phyloP scores from a whole-genome alignment of 1,140 invertebrate genomes.

The Temnothorax longispinosus region DNA sequence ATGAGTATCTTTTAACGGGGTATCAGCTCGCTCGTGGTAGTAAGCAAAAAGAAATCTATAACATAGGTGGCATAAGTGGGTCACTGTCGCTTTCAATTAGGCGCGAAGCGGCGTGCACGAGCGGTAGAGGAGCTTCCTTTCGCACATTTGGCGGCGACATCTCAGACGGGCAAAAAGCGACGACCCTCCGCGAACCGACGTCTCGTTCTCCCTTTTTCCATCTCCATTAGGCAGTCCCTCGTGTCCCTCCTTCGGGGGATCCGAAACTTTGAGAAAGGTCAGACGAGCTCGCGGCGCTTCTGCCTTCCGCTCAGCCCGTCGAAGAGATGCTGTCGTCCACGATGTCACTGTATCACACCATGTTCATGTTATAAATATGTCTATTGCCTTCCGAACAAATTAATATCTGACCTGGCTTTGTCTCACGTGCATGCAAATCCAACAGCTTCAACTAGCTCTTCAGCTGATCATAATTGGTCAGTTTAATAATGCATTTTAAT shows the following conservation, averaged over 20 bases:
- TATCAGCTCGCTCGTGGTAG: neutral
- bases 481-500: neutral
- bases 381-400: neutral
- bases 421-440: neutral
- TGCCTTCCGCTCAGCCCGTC: slow-evolving; percentile 57
- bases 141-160: slow-evolving; percentile 77
- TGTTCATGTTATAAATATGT: neutral
- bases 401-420: neutral
- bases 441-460: no score
- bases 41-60: slow-evolving; percentile 66
- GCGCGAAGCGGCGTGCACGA: slow-evolving; percentile 61
- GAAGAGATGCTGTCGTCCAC: slow-evolving; percentile 21
- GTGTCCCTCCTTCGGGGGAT: slow-evolving; percentile 57
- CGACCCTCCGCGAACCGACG: slow-evolving; percentile 69
- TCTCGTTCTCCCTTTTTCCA: slow-evolving; percentile 63
- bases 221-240: slow-evolving; percentile 62
- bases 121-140: slow-evolving; percentile 64
- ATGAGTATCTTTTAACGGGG: neutral
- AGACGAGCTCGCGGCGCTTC: slow-evolving; percentile 63
- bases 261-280: slow-evolving; percentile 76
- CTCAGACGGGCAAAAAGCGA: slow-evolving; percentile 78
- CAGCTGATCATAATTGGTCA: neutral
- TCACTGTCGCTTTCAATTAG: slow-evolving; percentile 78
- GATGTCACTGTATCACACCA: slow-evolving; percentile 13
- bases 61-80: slow-evolving; percentile 74